A percentile compares a stretch with the other conserved stretches of the same genome.
These are phyloP conservation scores for Ecdyonurus torrentis DNA, from an alignment of 2,888 invertebrate genomes.

Conservation along the genomic window DNA sequence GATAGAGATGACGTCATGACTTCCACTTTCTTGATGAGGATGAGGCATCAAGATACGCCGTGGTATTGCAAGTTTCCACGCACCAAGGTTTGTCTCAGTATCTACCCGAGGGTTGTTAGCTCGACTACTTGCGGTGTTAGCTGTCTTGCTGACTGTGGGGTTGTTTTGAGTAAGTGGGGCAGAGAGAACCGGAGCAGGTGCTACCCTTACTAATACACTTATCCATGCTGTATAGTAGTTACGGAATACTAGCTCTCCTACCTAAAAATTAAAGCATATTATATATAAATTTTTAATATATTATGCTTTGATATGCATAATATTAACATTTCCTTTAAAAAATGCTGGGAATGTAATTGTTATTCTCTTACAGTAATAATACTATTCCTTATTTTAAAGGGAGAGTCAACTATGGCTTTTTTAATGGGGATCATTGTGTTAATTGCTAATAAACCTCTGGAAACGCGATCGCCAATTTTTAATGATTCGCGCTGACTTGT, in stretches of 20 bases:
- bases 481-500: no score
- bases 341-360: no score
- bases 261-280: no score
- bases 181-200: neutral
- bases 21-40: conserved; percentile 22
- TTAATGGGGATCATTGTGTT: no score
- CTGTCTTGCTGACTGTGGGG: conserved; percentile 5
- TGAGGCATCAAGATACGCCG: conserved; percentile 21
- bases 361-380: no score
- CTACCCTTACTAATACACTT: conserved; percentile 18
- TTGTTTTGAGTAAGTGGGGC: conserved; percentile 5
- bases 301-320: no score
- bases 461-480: no score
- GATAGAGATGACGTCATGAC: conserved; percentile 22
- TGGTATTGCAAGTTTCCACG: conserved; percentile 19
- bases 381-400: no score
- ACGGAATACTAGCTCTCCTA: conserved; percentile 22
- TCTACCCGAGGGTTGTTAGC: conserved; percentile 3
- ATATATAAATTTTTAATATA: no score
- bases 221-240: conserved; percentile 24
- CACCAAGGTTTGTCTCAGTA: conserved; percentile 9
- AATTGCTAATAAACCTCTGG: no score
- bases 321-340: no score
- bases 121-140: neutral
- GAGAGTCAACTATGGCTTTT: no score